Evolutionary conservation across 2,888 invertebrate species (phyloP), one percentile per base, ranked within the genome.

Genomic region (Nasonia oneida): DNA sequence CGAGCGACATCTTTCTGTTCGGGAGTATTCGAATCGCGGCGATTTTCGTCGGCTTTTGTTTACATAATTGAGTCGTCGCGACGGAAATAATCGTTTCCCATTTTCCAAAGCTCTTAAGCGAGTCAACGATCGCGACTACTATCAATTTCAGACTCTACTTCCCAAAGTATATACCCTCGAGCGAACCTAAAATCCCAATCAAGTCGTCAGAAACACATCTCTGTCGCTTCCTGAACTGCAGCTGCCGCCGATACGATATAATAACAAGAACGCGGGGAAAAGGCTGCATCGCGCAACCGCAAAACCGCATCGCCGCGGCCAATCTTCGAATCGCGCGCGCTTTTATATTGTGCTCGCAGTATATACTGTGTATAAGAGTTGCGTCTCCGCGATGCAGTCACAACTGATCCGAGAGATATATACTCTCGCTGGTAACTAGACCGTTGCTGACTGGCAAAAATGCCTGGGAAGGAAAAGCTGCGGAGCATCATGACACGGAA

Each of bases 371-470:
- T 3, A 12, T 18, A 50, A 67, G 67, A 67, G 67, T 67, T 33
- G 33, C 67, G 33, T 67, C 33, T 33, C 3, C 4, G 37, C 4
- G 29, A 12, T 18, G 57, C 57, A 29, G 15, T 67, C 47, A n/a
- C 67, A 80, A 23, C 53, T 67, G 18, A 79, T 79, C 42, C 29
- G 57, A n/a, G 53, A 37, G 14, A 37, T 0, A 29, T 29, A 29
- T 29, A 8, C 33, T 47, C 47, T 47, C 47, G 23, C 71, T 18
- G 6, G 39, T 42, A 78, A 78, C 61, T 78, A 78, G 78, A 78
- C 64, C 78, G 64, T 78, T 61, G 78, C 64, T 47, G 78, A 78
- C 77, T 77, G 64, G 78, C 64, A 33, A 33, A 67, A 78, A 78
- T 78, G 42, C 14, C n/a, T 64, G 5, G 23, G 64, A 64, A n/a